phyloP scores from a whole-genome alignment of 1,140 invertebrate genomes.

The Bombus breviceps region DNA sequence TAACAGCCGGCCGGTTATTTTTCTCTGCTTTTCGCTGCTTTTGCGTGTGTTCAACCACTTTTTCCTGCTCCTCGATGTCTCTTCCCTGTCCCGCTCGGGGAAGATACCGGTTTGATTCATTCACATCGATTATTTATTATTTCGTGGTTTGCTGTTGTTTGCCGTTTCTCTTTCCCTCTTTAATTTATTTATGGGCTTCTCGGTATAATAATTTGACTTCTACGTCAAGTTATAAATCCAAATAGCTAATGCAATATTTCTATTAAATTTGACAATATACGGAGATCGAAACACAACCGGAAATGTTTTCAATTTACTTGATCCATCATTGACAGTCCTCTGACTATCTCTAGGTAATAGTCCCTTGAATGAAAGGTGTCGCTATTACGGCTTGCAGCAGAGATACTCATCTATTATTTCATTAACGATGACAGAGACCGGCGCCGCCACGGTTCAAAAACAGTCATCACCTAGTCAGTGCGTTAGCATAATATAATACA shows the following conservation, averaged over 20 bases:
- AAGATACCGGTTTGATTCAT: background rate
- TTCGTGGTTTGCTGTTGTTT: background rate
- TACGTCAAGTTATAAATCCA: too few species aligned
- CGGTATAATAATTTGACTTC: too few species aligned
- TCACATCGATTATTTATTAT: background rate
- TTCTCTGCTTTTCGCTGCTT: background rate
- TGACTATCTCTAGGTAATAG: too few species aligned
- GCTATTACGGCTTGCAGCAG: background rate
- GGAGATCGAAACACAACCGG: background rate
- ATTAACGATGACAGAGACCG: conserved; percentile 56
- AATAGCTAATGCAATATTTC: too few species aligned
- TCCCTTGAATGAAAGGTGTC: background rate
- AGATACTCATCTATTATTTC: conserved; percentile 57
- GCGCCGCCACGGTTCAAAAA: conserved; percentile 51
- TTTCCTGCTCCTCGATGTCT: background rate
- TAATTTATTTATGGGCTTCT: background rate
- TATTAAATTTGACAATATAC: background rate
- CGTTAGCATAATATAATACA: conserved; percentile 59
- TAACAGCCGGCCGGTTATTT: background rate
- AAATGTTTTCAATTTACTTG: background rate
- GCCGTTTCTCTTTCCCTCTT: background rate
- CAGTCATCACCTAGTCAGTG: conserved; percentile 48
- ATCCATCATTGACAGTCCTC: background rate
- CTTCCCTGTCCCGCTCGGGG: background rate
- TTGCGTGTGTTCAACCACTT: background rate